phyloP scores from a whole-genome alignment of 2,113 vertebrate genomes.

The Eubucco bourcierii region DNA sequence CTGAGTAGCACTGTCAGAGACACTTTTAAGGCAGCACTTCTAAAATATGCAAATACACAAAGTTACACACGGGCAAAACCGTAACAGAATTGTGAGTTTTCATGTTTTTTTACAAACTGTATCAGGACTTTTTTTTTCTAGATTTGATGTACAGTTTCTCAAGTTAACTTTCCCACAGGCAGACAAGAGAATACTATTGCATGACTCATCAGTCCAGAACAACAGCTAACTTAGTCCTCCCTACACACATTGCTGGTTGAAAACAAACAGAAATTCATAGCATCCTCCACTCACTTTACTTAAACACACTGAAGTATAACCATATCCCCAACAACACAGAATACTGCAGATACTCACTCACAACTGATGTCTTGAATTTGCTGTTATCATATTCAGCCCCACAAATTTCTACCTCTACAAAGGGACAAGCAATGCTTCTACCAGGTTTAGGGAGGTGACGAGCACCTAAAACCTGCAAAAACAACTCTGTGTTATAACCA shows the following conservation, averaged over 20 bases:
- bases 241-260: background rate
- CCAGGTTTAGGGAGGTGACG: conserved; percentile 91
- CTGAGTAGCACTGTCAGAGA: background rate
- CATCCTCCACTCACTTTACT: background rate
- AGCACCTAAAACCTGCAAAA: conserved; percentile 88
- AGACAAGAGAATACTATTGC: background rate
- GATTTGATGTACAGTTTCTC: background rate
- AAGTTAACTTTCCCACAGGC: background rate
- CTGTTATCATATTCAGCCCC: conserved; percentile 86
- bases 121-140: background rate
- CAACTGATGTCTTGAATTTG: conserved; percentile 92
- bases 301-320: background rate
- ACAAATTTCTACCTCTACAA: conserved; percentile 94
- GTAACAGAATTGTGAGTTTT: background rate
- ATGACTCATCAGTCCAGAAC: background rate
- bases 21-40: background rate
- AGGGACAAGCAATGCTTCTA: conserved; percentile 92
- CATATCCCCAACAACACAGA: background rate
- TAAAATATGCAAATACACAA: background rate
- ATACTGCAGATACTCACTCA: conserved; percentile 75
- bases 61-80: background rate
- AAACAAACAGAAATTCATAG: background rate
- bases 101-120: background rate
- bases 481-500: background rate
- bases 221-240: background rate